Conservation (phyloP, 2,113 vertebrate genomes). For the Mesitornis unicolor region DNA sequence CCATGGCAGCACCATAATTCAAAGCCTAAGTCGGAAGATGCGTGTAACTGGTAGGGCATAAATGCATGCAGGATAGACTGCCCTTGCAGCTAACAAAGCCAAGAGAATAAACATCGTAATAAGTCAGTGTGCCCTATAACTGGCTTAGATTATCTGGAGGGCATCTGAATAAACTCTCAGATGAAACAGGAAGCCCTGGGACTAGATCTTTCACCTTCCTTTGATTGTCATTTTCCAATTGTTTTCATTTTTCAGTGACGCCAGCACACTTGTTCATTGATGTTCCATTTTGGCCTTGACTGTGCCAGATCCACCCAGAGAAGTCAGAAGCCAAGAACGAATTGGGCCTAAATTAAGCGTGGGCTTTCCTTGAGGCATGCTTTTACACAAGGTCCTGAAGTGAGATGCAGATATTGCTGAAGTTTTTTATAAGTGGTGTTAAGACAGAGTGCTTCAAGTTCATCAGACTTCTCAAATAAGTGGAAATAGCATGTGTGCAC, state of each 20-base stretch:
- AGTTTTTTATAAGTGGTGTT: neutral
- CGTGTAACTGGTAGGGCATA: neutral
- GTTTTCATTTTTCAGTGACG: slow-evolving; percentile 39
- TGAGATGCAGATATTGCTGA: neutral
- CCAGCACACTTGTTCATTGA: slow-evolving; percentile 33
- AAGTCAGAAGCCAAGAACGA: slow-evolving; percentile 12
- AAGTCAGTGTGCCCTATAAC: neutral
- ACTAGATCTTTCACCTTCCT: slow-evolving; percentile 80
- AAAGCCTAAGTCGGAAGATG: neutral
- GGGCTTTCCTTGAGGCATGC: neutral
- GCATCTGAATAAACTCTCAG: slow-evolving; percentile 64
- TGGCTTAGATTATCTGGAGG: slow-evolving; percentile 38
- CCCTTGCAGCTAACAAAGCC: neutral
- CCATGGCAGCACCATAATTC: neutral
- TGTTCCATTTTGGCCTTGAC: slow-evolving; percentile 12
- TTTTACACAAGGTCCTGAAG: neutral
- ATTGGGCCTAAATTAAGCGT: neutral
- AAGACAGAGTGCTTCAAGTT: neutral
- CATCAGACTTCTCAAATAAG: neutral
- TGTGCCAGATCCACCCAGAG: neutral
- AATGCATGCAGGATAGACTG: neutral
- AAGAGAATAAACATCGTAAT: neutral
- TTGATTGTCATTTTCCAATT: slow-evolving; percentile 72
- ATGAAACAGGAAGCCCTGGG: slow-evolving; percentile 72
- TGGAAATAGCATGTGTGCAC: neutral